Conservation (phyloP, 2,113 vertebrate genomes). For the Gnathonemus echidnorhynchus region DNA sequence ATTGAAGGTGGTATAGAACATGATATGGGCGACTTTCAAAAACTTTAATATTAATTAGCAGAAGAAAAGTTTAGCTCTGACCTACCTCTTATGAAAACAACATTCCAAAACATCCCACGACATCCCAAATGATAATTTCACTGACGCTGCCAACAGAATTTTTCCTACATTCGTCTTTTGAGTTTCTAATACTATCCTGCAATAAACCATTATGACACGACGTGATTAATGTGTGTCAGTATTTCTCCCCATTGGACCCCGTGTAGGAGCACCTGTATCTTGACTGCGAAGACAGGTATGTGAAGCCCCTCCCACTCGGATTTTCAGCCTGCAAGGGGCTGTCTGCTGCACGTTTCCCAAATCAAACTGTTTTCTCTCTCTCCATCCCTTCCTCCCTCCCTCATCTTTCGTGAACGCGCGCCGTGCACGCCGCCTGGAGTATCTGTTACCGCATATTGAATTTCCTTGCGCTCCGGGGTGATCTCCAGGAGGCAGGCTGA, state of each 20-base stretch:
- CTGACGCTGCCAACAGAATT: neutral
- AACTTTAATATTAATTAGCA: neutral
- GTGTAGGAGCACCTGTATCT: conserved; percentile 6
- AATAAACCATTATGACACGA: neutral
- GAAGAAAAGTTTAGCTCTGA: neutral
- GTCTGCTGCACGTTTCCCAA: conserved; percentile 18
- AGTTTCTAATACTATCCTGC: neutral
- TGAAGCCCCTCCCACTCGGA: conserved; percentile 17
- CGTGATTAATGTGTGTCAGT: neutral
- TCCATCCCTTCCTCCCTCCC: neutral
- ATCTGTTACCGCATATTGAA: conserved; percentile 22
- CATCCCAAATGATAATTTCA: neutral
- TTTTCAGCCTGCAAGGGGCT: conserved; percentile 3
- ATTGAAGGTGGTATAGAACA: neutral
- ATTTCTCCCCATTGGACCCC: neutral
- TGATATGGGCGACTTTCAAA: neutral
- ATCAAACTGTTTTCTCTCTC: neutral
- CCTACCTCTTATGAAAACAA: conserved; percentile 4
- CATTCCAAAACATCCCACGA: neutral
- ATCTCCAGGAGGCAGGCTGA: neutral
- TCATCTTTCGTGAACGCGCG: neutral
- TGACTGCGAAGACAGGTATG: conserved; percentile 1
- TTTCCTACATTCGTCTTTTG: neutral
- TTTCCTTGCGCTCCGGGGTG: conserved; percentile 14
- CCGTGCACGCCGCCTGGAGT: conserved; percentile 6